phyloP scores from a whole-genome alignment of 2,888 invertebrate genomes.

The Ectemnius cavifrons region DNA sequence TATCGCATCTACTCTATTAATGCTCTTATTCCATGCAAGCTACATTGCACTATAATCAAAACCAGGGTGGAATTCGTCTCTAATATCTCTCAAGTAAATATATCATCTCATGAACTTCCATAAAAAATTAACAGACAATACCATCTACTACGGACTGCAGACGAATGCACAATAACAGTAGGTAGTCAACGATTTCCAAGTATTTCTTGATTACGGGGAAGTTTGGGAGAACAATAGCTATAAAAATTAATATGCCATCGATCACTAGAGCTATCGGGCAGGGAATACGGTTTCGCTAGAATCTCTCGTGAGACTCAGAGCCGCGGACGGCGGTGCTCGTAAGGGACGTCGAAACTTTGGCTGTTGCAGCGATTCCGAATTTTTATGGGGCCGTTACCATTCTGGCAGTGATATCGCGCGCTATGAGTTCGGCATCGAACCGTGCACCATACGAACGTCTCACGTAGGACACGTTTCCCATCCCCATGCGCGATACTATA shows the following conservation, averaged over 20 bases:
- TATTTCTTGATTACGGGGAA: too few species aligned
- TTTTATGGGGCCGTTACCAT: conserved; percentile 74
- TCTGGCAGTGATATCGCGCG: conserved; percentile 66
- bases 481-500: conserved; percentile 41
- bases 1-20: too few species aligned
- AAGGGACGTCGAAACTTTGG: conserved; percentile 67
- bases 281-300: conserved; percentile 17
- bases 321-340: conserved; percentile 39
- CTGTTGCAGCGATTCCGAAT: conserved; percentile 70
- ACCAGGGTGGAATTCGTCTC: too few species aligned
- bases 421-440: conserved; percentile 51
- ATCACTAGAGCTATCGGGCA: conserved; percentile 19
- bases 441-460: conserved; percentile 54
- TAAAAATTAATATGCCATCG: conserved; percentile 13
- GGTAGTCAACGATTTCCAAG: too few species aligned
- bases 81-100: too few species aligned
- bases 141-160: too few species aligned
- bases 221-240: too few species aligned
- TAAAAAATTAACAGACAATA: too few species aligned
- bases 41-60: too few species aligned
- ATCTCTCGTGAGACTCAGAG: conserved; percentile 16
- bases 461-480: conserved; percentile 51
- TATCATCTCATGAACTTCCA: too few species aligned
- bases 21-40: too few species aligned
- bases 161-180: too few species aligned